Percentiles rank a stretch among this genome's conserved stretches.
Evolutionary conservation across 2,113 vertebrate species (phyloP).

Genomic region (Caracal caracal): DNA sequence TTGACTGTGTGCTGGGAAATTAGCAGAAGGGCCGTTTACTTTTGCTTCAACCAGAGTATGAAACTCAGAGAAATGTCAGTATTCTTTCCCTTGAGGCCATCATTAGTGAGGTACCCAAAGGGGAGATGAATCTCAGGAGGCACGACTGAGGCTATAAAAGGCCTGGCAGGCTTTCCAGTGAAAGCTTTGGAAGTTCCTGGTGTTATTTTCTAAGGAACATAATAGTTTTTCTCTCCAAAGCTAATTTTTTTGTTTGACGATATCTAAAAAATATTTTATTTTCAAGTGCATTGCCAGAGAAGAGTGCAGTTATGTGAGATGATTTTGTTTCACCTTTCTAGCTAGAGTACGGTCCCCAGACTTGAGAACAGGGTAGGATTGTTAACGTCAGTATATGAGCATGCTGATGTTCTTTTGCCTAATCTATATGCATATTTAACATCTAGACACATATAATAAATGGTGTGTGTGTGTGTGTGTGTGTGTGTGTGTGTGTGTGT

Average conservation of each 20-base stretch:
- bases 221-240: not conserved
- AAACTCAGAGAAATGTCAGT: not conserved
- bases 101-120: not conserved
- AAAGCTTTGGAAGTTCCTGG: not conserved
- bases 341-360: not conserved
- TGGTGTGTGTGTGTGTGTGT: not conserved
- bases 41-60: not conserved
- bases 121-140: not conserved
- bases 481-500: not conserved
- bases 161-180: not conserved
- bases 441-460: not conserved
- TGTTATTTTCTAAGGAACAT: slow-evolving; percentile 22
- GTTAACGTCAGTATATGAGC: not conserved
- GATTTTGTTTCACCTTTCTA: not conserved
- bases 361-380: not conserved
- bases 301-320: not conserved
- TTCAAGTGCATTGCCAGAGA: not conserved
- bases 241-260: not conserved
- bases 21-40: not conserved
- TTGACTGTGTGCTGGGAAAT: not conserved
- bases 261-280: not conserved
- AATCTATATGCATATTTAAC: not conserved
- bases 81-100: not conserved
- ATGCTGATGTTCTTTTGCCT: not conserved
- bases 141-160: not conserved